Conservation (phyloP, 2,888 invertebrate genomes). For the Cheilosia soror region DNA sequence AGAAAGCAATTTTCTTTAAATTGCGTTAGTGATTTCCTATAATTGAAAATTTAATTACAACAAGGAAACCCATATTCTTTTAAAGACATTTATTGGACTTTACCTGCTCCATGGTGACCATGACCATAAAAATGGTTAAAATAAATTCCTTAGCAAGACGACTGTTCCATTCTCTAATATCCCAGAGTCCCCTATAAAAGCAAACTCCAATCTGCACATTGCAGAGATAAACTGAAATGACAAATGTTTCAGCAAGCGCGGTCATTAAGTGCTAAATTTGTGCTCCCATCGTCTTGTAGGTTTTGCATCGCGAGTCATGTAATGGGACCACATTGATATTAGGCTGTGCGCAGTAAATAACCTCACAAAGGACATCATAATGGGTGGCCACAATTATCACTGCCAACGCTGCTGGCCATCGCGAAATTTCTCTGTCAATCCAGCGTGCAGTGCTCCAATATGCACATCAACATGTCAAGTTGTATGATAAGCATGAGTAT, state of each 20-base stretch:
- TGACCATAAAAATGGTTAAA: not conserved
- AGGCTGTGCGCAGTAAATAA: constrained; percentile 37
- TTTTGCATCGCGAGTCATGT: constrained; percentile 12
- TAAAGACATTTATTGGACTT: too few relatives aligned
- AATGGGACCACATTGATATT: constrained; percentile 40
- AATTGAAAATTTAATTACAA: too few relatives aligned
- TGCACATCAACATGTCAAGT: constrained; percentile 62
- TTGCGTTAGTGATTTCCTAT: too few relatives aligned
- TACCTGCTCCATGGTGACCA: not conserved
- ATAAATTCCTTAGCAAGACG: not conserved
- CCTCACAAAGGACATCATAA: constrained; percentile 48
- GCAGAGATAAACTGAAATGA: constrained; percentile 32
- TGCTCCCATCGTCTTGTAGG: not conserved
- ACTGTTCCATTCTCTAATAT: not conserved
- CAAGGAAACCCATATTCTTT: too few relatives aligned
- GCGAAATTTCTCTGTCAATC: constrained; percentile 39
- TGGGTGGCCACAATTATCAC: constrained; percentile 70
- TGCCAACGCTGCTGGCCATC: constrained; percentile 52
- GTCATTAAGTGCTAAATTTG: constrained; percentile 59
- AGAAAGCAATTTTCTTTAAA: too few relatives aligned
- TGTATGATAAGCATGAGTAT: constrained; percentile 53
- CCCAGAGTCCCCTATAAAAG: not conserved
- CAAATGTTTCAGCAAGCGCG: constrained; percentile 22
- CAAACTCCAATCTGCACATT: not conserved
- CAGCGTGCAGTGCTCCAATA: constrained; percentile 12